Evolutionary conservation across 1,140 invertebrate species (phyloP), one percentile per base, ranked within the genome.

Genomic region (Hylaeus anthracinus): DNA sequence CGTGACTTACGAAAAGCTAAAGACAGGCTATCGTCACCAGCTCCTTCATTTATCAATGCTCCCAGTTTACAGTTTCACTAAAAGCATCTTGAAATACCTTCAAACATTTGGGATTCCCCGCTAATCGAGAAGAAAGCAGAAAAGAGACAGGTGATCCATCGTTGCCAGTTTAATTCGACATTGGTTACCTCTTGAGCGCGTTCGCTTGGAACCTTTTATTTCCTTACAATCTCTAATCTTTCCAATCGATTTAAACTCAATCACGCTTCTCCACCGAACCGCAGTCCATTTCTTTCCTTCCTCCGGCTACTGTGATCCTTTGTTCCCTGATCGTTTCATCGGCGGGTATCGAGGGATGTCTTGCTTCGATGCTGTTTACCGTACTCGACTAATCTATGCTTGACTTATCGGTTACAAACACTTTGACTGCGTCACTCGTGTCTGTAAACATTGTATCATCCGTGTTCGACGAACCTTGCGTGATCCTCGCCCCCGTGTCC

Each of bases 201-300:
- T 67, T 45, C 72, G 53, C 48, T 1, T 69, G 39, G 12, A 53
- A 15, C 45, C 75, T 72, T 86, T 83, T 86, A 85, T 83, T 79
- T 82, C 79, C 85, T 67, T 63, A 72, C 72, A 75, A 87, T 88
- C 85, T 86, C 79, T 88, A 87, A 89, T 88, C 87, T 86, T 88
- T 88, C 77, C 88, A 77, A 88, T 88, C 87, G 87, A 86, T 87
- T 88, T 83, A 74, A 88, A 83, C 81, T 86, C 80, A 88, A 88
- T 87, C 73, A 66, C 71, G 63, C 39, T 61, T 82, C 48, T 66
- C 69, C 51, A 48, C 10, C 78, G 41, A 69, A 61, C 71, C 65
- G 15, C 8, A 51, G 45, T 61, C 45, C 69, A 56, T 82, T 39
- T 51, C 3, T 37, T 12, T 15, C 37, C 10, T 43, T 12, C 14